Conservation (phyloP, 2,888 invertebrate genomes). For the Protonemura montana region DNA sequence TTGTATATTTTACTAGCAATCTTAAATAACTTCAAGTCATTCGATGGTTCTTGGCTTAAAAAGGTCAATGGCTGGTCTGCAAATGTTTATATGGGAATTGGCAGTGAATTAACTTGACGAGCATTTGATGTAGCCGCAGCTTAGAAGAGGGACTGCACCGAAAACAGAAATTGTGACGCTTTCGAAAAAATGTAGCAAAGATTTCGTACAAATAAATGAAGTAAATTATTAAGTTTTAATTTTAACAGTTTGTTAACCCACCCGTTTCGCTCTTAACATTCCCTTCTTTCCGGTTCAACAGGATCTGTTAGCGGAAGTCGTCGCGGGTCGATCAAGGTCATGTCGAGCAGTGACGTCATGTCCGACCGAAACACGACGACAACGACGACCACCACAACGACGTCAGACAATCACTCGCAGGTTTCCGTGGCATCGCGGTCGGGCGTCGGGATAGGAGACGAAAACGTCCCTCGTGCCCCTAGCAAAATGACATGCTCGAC, state of each 20-base stretch:
- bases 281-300: background rate
- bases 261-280: constrained; percentile 1
- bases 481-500: constrained; percentile 58
- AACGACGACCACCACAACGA: constrained; percentile 24
- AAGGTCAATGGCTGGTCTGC: too few relatives aligned
- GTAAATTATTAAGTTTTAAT: too few relatives aligned
- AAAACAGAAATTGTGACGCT: too few relatives aligned
- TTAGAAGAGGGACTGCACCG: background rate
- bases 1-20: too few relatives aligned
- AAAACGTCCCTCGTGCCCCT: background rate
- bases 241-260: background rate
- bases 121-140: constrained; percentile 21
- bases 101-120: too few relatives aligned
- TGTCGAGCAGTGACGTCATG: constrained; percentile 44
- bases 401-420: constrained; percentile 47
- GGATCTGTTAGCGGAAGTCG: background rate
- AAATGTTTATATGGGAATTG: too few relatives aligned
- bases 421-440: constrained; percentile 24
- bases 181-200: too few relatives aligned
- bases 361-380: constrained; percentile 45
- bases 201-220: too few relatives aligned
- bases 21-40: too few relatives aligned
- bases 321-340: background rate
- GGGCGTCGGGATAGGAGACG: too few relatives aligned
- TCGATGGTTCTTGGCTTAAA: too few relatives aligned